These are phyloP conservation scores for rat (Rattus norvegicus) DNA, from an alignment of 2,113 vertebrate genomes.

Conservation along the genomic window DNA sequence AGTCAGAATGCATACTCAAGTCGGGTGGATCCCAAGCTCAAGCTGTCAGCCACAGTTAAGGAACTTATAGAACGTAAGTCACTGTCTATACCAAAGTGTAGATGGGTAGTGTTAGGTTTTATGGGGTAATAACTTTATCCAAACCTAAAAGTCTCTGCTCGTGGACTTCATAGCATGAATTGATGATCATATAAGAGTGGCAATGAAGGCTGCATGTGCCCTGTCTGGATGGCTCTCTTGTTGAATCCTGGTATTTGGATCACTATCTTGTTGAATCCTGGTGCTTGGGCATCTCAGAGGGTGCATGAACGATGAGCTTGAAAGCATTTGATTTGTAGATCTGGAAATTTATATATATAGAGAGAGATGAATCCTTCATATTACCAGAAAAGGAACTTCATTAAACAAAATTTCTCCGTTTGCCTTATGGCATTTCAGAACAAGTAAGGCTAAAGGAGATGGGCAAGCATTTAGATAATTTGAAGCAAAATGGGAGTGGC, in stretches of 20 bases:
- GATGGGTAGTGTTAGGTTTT: not conserved
- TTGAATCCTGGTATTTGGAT: not conserved
- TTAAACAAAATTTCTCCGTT: not conserved
- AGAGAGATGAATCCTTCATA: not conserved
- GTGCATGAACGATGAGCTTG: not conserved
- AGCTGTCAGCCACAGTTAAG: not conserved
- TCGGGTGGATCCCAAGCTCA: not conserved
- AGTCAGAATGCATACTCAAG: not conserved
- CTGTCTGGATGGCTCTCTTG: not conserved
- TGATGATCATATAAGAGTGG: not conserved
- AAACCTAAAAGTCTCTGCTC: not conserved
- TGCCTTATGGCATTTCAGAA: not conserved
- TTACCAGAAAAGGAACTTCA: not conserved
- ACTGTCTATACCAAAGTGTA: not conserved
- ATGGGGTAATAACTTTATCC: not conserved
- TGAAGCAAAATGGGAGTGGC: no score
- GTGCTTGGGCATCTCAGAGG: not conserved
- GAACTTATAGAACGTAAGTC: not conserved
- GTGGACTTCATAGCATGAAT: not conserved
- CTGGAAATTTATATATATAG: not conserved
- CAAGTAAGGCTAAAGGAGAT: not conserved
- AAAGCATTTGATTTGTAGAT: not conserved
- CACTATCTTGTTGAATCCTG: not conserved
- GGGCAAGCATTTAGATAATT: not conserved
- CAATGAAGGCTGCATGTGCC: not conserved